Evolutionary conservation across 2,113 vertebrate genomes (phyloP).

Genomic region (Microcebus lehilahytsara): DNA sequence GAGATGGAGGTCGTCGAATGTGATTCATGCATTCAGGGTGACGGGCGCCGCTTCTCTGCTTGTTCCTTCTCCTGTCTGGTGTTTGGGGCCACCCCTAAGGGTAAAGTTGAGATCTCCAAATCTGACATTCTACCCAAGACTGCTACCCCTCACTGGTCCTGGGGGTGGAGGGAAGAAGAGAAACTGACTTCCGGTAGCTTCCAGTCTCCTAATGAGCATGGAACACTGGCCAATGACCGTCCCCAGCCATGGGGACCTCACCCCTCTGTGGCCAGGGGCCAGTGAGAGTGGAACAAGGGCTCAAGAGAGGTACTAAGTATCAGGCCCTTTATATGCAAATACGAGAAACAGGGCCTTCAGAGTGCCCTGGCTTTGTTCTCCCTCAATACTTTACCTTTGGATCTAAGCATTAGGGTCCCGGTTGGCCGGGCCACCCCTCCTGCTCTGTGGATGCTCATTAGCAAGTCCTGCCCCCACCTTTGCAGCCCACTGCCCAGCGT

Average conservation of each 20-base stretch:
- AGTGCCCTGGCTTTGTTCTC: fast-evolving
- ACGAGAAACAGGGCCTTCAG: fast-evolving
- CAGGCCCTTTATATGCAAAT: fast-evolving
- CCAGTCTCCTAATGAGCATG: fast-evolving
- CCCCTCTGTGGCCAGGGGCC: fast-evolving
- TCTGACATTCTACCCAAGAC: background rate
- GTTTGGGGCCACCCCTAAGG: background rate
- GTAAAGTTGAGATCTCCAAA: background rate
- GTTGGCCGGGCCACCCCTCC: fast-evolving
- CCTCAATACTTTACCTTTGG: too few species aligned
- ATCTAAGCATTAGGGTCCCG: too few species aligned
- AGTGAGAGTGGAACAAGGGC: background rate
- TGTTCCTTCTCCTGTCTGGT: background rate
- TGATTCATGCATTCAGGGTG: background rate
- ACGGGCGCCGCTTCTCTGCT: too few species aligned
- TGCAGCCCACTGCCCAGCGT: too few species aligned
- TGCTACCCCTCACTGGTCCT: background rate
- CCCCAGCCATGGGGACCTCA: fast-evolving
- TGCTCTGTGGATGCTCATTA: background rate
- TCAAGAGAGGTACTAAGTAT: too few species aligned
- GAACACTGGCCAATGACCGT: fast-evolving
- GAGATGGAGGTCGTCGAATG: fast-evolving
- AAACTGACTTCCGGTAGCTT: background rate
- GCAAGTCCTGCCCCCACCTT: too few species aligned
- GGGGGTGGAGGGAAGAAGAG: background rate